Conservation (phyloP, 2,888 invertebrate species). For the Perizoma affinitatum region DNA sequence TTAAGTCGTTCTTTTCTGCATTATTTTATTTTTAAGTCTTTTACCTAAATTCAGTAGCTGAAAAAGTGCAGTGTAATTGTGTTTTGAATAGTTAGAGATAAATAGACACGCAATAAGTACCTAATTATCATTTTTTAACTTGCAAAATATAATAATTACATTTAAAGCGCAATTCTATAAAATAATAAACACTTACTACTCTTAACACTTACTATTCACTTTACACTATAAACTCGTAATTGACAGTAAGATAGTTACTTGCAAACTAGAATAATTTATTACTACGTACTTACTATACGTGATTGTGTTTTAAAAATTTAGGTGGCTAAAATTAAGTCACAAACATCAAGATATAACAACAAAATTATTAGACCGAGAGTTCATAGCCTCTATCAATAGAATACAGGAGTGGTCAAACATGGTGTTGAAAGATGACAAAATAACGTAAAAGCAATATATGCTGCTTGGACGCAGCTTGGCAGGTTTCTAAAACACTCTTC, state of each 20-base stretch:
- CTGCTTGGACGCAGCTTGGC: too few relatives aligned
- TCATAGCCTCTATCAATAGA: too few relatives aligned
- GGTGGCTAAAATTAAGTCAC: constrained; percentile 2
- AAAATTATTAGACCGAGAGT: not conserved
- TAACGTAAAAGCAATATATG: too few relatives aligned
- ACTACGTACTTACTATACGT: constrained; percentile 11
- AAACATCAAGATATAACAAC: constrained; percentile 3
- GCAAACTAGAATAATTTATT: constrained; percentile 13
- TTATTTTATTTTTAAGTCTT: not conserved
- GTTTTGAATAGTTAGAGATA: not conserved
- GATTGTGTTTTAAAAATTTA: constrained; percentile 11
- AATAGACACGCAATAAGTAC: constrained; percentile 1
- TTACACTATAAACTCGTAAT: constrained; percentile 35
- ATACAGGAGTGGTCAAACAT: too few relatives aligned
- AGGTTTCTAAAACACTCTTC: too few relatives aligned
- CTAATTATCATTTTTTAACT: too few relatives aligned
- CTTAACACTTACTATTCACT: constrained; percentile 18
- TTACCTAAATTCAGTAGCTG: not conserved
- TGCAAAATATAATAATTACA: constrained; percentile 4
- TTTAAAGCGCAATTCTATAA: constrained; percentile 3
- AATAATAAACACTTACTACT: constrained; percentile 17
- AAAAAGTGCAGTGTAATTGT: not conserved
- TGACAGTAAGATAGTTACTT: constrained; percentile 35
- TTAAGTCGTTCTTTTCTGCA: not conserved
- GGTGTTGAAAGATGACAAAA: too few relatives aligned